Conservation (phyloP, 92 coral and sea anemone species). For the Pocillopora meandrina region DNA sequence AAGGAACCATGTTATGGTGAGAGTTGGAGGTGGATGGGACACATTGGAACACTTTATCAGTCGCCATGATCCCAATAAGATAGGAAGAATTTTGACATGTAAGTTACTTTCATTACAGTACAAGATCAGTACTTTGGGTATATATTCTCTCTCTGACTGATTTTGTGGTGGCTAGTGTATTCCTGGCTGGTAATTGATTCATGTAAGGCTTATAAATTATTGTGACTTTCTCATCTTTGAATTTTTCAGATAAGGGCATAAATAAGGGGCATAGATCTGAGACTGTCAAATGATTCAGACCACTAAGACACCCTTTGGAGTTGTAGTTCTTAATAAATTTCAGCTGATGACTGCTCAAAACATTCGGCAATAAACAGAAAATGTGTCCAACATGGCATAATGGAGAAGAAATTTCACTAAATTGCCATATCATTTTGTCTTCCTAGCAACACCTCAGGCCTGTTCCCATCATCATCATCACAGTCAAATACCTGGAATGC, state of each 20-base stretch:
- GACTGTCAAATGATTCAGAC: too few relatives aligned
- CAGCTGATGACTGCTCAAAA: too few relatives aligned
- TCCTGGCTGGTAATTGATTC: not conserved
- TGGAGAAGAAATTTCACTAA: too few relatives aligned
- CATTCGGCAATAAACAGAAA: too few relatives aligned
- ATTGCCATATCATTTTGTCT: not conserved
- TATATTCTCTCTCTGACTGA: not conserved
- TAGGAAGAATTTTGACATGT: constrained; percentile 89
- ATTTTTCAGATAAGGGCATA: too few relatives aligned
- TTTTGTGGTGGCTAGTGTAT: not conserved
- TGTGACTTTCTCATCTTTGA: too few relatives aligned
- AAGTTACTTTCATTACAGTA: constrained; percentile 26
- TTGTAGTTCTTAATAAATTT: too few relatives aligned
- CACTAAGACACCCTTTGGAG: too few relatives aligned
- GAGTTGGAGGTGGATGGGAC: constrained; percentile 99
- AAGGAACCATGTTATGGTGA: constrained; percentile 97
- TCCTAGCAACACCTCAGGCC: constrained; percentile 60
- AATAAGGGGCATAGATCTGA: too few relatives aligned
- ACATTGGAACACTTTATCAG: constrained; percentile 95
- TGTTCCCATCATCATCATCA: constrained; percentile 65
- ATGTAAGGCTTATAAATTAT: too few relatives aligned
- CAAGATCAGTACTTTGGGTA: not conserved
- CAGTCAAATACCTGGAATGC: constrained; percentile 22
- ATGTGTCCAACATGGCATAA: too few relatives aligned
- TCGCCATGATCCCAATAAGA: constrained; percentile 93